These are phyloP conservation scores for Subanguina moxae DNA, from an alignment of 1,140 invertebrate genomes.

Conservation along the genomic window DNA sequence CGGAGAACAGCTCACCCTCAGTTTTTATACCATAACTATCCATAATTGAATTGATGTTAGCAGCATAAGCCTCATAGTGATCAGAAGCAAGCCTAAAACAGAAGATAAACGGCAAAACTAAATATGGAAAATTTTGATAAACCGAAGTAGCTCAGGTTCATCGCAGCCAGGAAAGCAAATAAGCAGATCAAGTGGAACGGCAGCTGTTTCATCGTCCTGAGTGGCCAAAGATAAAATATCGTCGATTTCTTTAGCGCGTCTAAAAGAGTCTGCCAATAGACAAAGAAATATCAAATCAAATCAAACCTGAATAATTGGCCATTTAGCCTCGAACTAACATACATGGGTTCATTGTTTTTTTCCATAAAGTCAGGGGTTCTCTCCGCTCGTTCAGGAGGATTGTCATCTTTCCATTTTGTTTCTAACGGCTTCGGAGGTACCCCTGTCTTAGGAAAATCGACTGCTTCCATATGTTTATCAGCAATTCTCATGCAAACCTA, in stretches of 20 bases:
- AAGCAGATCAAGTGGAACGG: conserved; percentile 20
- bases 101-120: too few relatives aligned
- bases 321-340: conserved; percentile 48
- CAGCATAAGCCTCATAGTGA: conserved; percentile 33
- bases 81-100: conserved; percentile 17
- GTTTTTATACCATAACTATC: conserved; percentile 50
- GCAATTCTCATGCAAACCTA: conserved; percentile 34
- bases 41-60: conserved; percentile 42
- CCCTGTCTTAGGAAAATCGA: conserved; percentile 59
- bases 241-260: conserved; percentile 45
- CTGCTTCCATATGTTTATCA: conserved; percentile 44
- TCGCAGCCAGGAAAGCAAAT: conserved; percentile 11
- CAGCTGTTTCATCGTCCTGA: conserved; percentile 21
- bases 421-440: conserved; percentile 20
- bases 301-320: conserved; percentile 48
- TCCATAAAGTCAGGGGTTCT: conserved; percentile 57
- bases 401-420: conserved; percentile 34
- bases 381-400: conserved; percentile 29
- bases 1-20: conserved; percentile 50
- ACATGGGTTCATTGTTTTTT: conserved; percentile 48
- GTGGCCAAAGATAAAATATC: conserved; percentile 36
- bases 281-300: neutral
- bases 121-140: too few relatives aligned
- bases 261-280: conserved; percentile 10
- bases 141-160: conserved; percentile 5